These are phyloP conservation scores for Ctenomys sociabilis DNA, from an alignment of 2,113 vertebrate genomes.

Conservation along the genomic window DNA sequence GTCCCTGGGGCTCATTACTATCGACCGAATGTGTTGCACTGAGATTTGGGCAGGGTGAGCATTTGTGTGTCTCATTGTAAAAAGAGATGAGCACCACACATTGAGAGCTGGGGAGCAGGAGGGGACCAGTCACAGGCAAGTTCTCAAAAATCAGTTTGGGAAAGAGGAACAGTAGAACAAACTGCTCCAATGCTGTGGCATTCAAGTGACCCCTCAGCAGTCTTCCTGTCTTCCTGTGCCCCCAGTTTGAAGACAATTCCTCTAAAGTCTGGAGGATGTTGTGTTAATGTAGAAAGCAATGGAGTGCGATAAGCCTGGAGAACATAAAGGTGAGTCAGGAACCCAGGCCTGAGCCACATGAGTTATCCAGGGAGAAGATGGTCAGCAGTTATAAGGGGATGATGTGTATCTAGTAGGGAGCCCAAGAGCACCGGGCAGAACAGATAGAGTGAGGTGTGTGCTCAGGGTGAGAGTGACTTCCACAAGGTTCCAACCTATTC, in stretches of 20 bases:
- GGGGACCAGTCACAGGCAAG: not conserved
- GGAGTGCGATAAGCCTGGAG: too few relatives aligned
- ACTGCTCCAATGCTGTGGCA: not conserved
- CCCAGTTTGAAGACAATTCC: not conserved
- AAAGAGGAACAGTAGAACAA: not conserved
- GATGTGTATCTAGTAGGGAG: accelerated
- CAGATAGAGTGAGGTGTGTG: accelerated
- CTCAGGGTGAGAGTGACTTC: not conserved
- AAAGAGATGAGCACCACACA: not conserved
- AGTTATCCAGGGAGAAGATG: not conserved
- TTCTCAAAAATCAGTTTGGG: not conserved
- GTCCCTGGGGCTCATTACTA: not conserved
- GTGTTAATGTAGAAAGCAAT: not conserved
- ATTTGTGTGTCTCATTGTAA: not conserved
- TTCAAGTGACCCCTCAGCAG: not conserved
- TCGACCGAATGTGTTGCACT: not conserved
- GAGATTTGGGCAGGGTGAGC: not conserved
- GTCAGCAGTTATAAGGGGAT: not conserved
- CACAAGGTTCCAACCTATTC: not conserved
- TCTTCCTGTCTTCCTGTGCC: not conserved
- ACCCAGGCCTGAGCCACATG: not conserved
- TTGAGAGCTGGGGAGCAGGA: not conserved
- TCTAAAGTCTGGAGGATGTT: not conserved
- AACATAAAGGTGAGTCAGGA: not conserved
- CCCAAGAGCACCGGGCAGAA: not conserved